Base-by-base conservation (phyloP, 2,888 invertebrate species). In the Diarsia rubi region DNA sequence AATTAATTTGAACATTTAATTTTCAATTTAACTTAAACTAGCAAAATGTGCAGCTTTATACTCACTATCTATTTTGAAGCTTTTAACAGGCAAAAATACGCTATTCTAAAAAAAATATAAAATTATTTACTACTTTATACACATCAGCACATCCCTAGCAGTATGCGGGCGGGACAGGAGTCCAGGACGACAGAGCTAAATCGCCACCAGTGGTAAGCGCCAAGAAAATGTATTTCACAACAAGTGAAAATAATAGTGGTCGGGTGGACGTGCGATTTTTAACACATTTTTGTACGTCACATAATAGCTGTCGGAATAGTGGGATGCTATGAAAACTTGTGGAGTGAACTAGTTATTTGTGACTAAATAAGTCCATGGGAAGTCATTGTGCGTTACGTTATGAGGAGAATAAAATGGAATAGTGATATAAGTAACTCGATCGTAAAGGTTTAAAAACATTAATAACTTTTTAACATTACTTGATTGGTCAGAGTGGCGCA, bases 161-260 rank as follows among this genome's bases (percentile, higher is more conserved):
- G 54, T 24, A 27, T 78, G 78, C 69, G 63, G 86, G 87, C 73
- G 79, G 88, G 78, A 62, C 60, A 42, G n/a, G 14, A 62, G 62
- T 62, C 31, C 65, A 82, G 89, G 86, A 84, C 90, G 95, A 94
- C 95, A 93, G 92, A 94, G 95, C 91, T 95, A 95, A 95, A 95
- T 96, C 95, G 93, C 94, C 92, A 91, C 93, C 93, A 93, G 92
- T 91, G 90, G 93, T 92, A 93, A 94, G 94, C 93, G 94, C 93
- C 93, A 93, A 92, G 95, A 92, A 95, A 95, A 95, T 94, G 93
- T 94, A 95, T 96, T 93, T 93, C 92, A 91, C 94, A 92, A 93
- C 94, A 94, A 95, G 94, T 93, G 94, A 95, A 95, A 96, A 93
- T 95, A 94, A 96, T 95, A 91, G 95, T 91, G 92, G 94, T 93